Evolutionary conservation across 1,140 invertebrate genomes (phyloP), one percentile per base, ranked within the genome.

Genomic region (Spodoptera frugiperda): DNA sequence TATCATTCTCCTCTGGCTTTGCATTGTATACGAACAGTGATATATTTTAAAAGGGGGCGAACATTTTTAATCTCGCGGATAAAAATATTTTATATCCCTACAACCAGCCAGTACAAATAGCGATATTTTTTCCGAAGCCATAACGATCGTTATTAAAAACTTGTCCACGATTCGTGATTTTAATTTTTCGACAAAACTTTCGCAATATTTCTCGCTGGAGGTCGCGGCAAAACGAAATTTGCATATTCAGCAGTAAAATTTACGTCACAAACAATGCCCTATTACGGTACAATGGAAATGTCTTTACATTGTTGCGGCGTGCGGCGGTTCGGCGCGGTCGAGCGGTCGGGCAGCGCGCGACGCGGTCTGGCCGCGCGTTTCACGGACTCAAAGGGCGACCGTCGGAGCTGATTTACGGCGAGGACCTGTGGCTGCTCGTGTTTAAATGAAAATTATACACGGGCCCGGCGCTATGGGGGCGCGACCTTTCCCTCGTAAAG

Each of bases 391-490:
- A 87, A 88, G 86, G 85, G 82, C 82, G 82, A 79, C 86, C 85
- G 81, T 77, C 78, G 71, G 82, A 74, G 80, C 85, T 89, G 89
- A 91, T 89, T 91, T 91, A 91, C 87, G 75, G 78, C 81, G 75
- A 82, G 86, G 87, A 89, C 89, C 84, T 87, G 85, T 89, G 87
- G 87, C 84, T 87, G 84, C 76, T 72, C 84, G 78, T 86, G 85
- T 90, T 90, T 90, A 89, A 91, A 90, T 88, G 87, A 89, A 89
- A 90, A 91, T 90, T 90, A 88, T 90, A 91, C 85, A 88, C 84
- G 79, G 81, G 80, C 67, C 80, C 83, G 82, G 70, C 82, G 82
- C 84, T 80, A 82, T 81, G 80, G 82, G 82, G 76, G 76, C 87
- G 82, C 85, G 87, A 86, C 87, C 87, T 90, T 89, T 87, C 83